phyloP scores from a whole-genome alignment of 2,113 vertebrate genomes.

The Grallaria varia region DNA sequence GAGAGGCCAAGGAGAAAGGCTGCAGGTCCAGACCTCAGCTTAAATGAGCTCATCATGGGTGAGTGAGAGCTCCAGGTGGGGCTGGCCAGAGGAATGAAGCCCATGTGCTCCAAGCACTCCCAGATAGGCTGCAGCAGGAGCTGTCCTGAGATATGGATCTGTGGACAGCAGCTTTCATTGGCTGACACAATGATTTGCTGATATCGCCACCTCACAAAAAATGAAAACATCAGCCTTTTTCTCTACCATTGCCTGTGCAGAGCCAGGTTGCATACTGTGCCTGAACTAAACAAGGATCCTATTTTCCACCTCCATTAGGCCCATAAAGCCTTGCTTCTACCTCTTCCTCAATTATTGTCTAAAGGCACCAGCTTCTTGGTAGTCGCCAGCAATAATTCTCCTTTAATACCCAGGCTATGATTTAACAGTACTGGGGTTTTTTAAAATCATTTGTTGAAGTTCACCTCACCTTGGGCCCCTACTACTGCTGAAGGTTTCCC shows the following conservation, averaged over 20 bases:
- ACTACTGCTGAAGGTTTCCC: not conserved
- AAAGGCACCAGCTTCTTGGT: not conserved
- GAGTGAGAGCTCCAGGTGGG: not conserved
- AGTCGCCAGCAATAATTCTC: not conserved
- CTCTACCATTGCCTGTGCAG: not conserved
- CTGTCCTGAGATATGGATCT: not conserved
- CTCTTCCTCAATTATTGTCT: not conserved
- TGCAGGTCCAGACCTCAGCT: not conserved
- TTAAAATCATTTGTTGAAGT: not conserved
- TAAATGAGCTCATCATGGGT: not conserved
- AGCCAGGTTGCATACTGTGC: not conserved
- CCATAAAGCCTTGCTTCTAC: not conserved
- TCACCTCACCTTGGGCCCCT: not conserved
- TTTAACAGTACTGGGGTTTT: accelerated
- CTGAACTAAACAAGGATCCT: not conserved
- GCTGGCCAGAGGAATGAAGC: not conserved
- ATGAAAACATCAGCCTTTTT: not conserved
- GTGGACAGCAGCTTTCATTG: not conserved
- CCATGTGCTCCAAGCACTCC: accelerated
- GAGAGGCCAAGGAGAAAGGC: not conserved
- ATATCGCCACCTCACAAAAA: not conserved
- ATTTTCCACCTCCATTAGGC: not conserved
- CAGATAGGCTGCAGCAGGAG: not conserved
- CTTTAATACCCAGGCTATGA: not conserved
- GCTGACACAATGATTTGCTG: not conserved